phyloP scores from a whole-genome alignment of 1,140 invertebrate species.

The Apocrypta bakeri region DNA sequence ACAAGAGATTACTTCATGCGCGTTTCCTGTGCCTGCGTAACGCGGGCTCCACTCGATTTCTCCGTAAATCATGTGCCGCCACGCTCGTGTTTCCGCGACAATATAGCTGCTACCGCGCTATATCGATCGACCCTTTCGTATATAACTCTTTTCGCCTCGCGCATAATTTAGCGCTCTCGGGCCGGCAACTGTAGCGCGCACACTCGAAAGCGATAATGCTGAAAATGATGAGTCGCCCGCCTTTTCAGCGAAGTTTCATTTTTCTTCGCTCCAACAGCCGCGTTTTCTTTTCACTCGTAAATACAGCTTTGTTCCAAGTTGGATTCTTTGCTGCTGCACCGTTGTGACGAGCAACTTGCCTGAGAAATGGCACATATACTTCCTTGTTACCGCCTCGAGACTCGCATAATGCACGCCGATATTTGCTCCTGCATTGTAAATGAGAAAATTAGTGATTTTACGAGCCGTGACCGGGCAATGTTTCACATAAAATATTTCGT shows the following conservation, averaged over 20 bases:
- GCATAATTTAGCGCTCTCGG: background rate
- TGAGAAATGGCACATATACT: background rate
- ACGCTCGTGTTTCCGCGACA: background rate
- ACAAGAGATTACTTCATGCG: conserved; percentile 35
- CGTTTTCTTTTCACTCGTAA: conserved; percentile 5
- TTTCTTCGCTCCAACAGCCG: background rate
- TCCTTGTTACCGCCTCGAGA: no score
- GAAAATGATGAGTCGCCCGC: background rate
- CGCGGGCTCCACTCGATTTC: conserved; percentile 7
- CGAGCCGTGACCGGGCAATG: background rate
- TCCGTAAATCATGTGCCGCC: conserved; percentile 38
- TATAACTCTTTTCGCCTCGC: no score
- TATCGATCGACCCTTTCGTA: background rate
- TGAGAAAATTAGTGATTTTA: conserved; percentile 5
- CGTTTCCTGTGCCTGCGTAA: conserved; percentile 35
- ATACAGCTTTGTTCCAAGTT: background rate
- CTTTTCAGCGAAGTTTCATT: background rate
- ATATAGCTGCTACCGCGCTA: background rate
- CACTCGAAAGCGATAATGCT: background rate
- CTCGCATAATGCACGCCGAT: background rate
- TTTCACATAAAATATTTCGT: background rate
- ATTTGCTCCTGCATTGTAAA: background rate
- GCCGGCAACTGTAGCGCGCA: no score
- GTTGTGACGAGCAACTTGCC: background rate
- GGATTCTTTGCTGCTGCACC: no score